Evolutionary conservation across 2,797 vertebrate species (phyloP).

Genomic region (Paedocypris micromegethes): DNA sequence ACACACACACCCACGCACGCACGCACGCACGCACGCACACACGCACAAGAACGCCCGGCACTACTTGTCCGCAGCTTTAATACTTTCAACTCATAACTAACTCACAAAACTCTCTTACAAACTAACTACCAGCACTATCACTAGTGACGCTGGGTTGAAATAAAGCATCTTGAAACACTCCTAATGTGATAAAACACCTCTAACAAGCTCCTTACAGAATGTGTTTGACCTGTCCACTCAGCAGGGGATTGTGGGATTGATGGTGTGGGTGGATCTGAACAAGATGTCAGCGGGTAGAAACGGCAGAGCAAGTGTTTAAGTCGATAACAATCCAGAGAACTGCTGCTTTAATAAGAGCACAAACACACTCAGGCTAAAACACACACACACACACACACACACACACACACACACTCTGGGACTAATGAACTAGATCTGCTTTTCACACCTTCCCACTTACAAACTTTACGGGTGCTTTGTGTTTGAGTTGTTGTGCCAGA

Average conservation of each 20-base stretch:
- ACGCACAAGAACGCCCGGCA: too few species aligned
- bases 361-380: constrained; percentile 15
- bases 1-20: too few species aligned
- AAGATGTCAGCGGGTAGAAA: constrained; percentile 41
- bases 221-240: constrained; percentile 1
- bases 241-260: constrained; percentile 12
- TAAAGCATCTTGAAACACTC: too few species aligned
- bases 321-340: constrained; percentile 64
- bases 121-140: too few species aligned
- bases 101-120: too few species aligned
- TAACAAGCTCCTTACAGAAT: too few species aligned
- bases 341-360: constrained; percentile 36
- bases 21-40: too few species aligned
- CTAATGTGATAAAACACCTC: too few species aligned
- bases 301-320: constrained; percentile 54
- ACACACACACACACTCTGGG: constrained; percentile 62
- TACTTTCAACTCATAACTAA: too few species aligned
- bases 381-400: constrained; percentile 35
- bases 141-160: too few species aligned
- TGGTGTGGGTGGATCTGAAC: constrained; percentile 33
- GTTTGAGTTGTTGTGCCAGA: constrained; percentile 7
- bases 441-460: constrained; percentile 41
- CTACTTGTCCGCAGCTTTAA: too few species aligned
- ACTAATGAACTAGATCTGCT: constrained; percentile 75
- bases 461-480: constrained; percentile 5